Evolutionary conservation across 2,888 invertebrate genomes (phyloP), one percentile per base, ranked within the genome.

Genomic region (Polia nebulosa): DNA sequence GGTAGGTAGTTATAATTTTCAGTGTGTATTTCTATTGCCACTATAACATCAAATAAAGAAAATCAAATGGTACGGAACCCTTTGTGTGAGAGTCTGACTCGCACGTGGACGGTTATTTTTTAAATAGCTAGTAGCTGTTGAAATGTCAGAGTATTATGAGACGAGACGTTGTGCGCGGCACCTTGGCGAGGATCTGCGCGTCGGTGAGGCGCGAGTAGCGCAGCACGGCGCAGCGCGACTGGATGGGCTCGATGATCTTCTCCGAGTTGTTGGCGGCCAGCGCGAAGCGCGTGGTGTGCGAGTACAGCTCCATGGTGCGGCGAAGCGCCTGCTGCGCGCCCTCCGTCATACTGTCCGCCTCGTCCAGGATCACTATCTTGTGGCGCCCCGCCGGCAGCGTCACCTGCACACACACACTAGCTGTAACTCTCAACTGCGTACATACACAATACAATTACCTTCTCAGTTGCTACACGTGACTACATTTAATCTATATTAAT

Each of bases 291-390:
- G 99, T 99, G 0, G 99, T 99, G 89, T 97, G 98, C 64, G 99
- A 99, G 93, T 99, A 99, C 73, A 99, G 97, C 95, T 99, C 99
- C 99, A 99, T 99, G 1, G 99, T 99, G 80, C 99, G 97, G 25
- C 99, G 96, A 63, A 99, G 94, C 0, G 99, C 99, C 92, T 99
- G 99, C 92, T 99, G 99, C 0, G 99, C 99, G 0, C 99, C 99
- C 85, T 99, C 99, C 0, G 99, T 99, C 99, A 99, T 99, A 90
- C 99, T 98, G 95, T 99, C 99, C 0, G 99, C 99, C 94, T 99
- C 99, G 94, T 99, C 99, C 36, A 99, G 95, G 85, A 99, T 99
- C 63, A 99, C 98, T 75, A 99, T 98, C 93, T 99, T 99, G 91
- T 99, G 99, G 0, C 95, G 81, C 0, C 99, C 99, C 20, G 97